phyloP scores from a whole-genome alignment of 64 coral and sea anemone species.

The Pocillopora verrucosa region DNA sequence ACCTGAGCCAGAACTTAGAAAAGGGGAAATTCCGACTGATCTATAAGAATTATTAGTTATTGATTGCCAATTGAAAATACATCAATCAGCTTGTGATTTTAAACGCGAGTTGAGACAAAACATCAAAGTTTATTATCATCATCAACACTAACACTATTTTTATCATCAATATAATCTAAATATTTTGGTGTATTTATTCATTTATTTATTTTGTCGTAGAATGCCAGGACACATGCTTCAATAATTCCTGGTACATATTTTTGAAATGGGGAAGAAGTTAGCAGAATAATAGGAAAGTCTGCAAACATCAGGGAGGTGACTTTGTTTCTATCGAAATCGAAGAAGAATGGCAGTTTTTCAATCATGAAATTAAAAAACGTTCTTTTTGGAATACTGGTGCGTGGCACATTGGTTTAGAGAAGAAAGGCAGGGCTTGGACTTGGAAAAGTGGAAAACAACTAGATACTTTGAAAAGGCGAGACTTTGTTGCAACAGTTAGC shows the following conservation, averaged over 20 bases:
- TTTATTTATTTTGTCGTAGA: background rate
- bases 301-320: background rate
- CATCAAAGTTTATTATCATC: too few species aligned
- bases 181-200: too few species aligned
- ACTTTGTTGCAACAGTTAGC: background rate
- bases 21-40: too few species aligned
- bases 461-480: conserved; percentile 4
- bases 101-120: too few species aligned
- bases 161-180: too few species aligned
- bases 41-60: too few species aligned
- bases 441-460: conserved; percentile 2
- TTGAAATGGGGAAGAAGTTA: background rate
- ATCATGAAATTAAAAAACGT: conserved; percentile 7
- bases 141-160: too few species aligned
- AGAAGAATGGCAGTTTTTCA: conserved; percentile 36
- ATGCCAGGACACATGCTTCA: background rate
- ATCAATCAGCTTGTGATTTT: too few species aligned
- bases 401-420: conserved; percentile 35
- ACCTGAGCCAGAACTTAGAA: too few species aligned
- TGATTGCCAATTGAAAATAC: too few species aligned
- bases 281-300: background rate
- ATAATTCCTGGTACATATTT: background rate
- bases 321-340: conserved; percentile 46
- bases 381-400: background rate
- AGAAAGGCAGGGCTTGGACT: background rate